Evolutionary conservation across 37 sponge, comb jelly and placozoan species (phyloP).

Genomic region (Haliclona indistincta): DNA sequence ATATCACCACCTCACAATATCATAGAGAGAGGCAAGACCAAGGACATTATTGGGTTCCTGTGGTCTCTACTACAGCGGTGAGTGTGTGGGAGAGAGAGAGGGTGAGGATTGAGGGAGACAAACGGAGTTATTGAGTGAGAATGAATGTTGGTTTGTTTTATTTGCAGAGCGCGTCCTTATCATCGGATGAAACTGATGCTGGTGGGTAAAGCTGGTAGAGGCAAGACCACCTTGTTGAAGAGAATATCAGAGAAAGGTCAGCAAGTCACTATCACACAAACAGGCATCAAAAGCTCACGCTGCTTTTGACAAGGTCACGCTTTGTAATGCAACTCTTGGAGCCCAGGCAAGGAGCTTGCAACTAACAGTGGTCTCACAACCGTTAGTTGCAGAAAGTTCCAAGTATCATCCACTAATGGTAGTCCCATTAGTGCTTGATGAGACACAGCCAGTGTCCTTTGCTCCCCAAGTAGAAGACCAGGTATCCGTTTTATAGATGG

Average conservation of each 20-base stretch:
- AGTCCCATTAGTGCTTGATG: too few species aligned
- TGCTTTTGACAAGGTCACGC: too few species aligned
- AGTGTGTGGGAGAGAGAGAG: conserved; percentile 7
- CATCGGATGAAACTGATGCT: conserved; percentile 92
- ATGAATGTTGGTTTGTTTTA: not conserved
- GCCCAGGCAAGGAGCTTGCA: too few species aligned
- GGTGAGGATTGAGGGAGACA: not conserved
- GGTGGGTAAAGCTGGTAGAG: conserved; percentile 70
- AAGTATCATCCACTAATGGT: too few species aligned
- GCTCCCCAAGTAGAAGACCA: too few species aligned
- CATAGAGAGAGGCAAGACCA: conserved; percentile 73
- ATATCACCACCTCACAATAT: conserved; percentile 84
- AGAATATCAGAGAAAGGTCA: conserved; percentile 68
- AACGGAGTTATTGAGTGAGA: not conserved
- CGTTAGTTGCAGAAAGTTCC: too few species aligned
- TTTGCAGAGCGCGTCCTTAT: conserved; percentile 79
- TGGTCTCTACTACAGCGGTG: conserved; percentile 75
- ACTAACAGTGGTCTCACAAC: too few species aligned
- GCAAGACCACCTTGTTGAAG: conserved; percentile 81
- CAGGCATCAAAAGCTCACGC: too few species aligned
- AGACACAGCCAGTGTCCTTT: too few species aligned
- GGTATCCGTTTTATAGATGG: too few species aligned
- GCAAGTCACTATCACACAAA: too few species aligned
- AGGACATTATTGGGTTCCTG: conserved; percentile 86
- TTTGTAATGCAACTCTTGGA: too few species aligned